phyloP scores from a whole-genome alignment of 2,113 vertebrate genomes.

The Okapia johnstoni region DNA sequence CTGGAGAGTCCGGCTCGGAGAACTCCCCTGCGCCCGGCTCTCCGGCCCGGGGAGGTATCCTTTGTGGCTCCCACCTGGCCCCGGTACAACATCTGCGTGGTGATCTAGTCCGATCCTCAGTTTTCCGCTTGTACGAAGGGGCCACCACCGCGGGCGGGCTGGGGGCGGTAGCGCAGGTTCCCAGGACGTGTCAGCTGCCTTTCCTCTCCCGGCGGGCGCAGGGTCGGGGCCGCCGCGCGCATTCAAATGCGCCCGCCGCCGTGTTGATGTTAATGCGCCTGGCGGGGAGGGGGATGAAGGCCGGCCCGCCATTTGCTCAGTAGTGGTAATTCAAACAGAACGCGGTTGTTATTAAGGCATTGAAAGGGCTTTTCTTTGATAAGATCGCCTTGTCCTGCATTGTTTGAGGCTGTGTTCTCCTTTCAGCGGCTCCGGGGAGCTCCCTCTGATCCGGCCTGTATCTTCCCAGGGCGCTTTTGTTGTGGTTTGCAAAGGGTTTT shows the following conservation, averaged over 20 bases:
- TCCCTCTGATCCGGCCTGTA: conserved; percentile 82
- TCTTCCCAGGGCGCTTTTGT: conserved; percentile 85
- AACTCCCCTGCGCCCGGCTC: background rate
- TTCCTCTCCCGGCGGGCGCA: background rate
- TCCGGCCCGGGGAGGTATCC: background rate
- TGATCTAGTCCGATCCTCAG: background rate
- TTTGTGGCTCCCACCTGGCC: background rate
- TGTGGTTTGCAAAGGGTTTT: conserved; percentile 82
- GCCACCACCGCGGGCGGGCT: background rate
- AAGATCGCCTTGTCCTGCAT: conserved; percentile 86
- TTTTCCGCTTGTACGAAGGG: background rate
- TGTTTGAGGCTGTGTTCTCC: conserved; percentile 81
- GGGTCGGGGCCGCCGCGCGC: conserved; percentile 61
- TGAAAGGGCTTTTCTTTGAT: conserved; percentile 85
- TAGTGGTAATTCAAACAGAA: conserved; percentile 87
- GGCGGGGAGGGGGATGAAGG: conserved; percentile 81
- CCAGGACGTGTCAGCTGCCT: background rate
- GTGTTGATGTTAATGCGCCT: conserved; percentile 83
- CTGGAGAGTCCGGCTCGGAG: background rate
- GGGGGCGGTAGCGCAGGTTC: background rate
- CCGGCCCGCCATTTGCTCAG: conserved; percentile 83
- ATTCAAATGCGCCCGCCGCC: conserved; percentile 82
- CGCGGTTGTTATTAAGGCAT: conserved; percentile 83
- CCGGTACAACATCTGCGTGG: rapidly evolving
- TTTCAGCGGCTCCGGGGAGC: conserved; percentile 79